These are phyloP conservation scores for Drosophila rellima DNA, from an alignment of 2,888 invertebrate species.

Conservation along the genomic window DNA sequence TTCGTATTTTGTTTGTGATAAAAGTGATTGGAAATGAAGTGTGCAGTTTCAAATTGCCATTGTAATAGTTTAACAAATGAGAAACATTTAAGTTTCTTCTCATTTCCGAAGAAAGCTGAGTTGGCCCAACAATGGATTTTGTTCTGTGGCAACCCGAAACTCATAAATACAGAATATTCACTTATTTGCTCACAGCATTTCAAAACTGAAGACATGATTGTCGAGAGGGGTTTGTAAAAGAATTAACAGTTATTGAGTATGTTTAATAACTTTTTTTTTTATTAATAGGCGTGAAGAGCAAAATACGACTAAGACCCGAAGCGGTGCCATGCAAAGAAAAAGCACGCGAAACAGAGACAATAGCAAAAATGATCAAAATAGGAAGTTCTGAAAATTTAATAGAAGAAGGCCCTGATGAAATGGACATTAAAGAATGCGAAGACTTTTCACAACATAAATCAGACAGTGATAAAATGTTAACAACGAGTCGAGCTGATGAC, in stretches of 20 bases:
- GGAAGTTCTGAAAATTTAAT: background rate
- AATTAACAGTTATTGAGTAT: background rate
- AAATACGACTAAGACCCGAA: background rate
- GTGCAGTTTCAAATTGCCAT: slow-evolving; percentile 19
- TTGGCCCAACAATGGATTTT: slow-evolving; percentile 30
- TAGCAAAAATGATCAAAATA: background rate
- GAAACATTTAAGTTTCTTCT: slow-evolving; percentile 14
- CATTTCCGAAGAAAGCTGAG: slow-evolving; percentile 27
- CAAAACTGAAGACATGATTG: slow-evolving; percentile 16
- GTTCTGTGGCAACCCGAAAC: slow-evolving; percentile 29
- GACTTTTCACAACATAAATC: background rate
- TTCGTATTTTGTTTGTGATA: background rate
- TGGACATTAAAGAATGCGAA: background rate
- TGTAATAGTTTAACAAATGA: background rate
- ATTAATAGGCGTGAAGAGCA: slow-evolving; percentile 10
- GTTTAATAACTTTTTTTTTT: background rate
- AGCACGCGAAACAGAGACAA: too few relatives aligned
- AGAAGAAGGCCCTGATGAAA: background rate
- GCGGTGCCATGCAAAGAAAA: slow-evolving; percentile 21
- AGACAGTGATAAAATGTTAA: background rate
- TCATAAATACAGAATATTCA: background rate
- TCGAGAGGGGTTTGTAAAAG: background rate
- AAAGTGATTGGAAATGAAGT: slow-evolving; percentile 25
- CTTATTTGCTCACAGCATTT: slow-evolving; percentile 37
- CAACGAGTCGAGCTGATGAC: background rate